A percentile compares a stretch with the other conserved stretches of the same genome.
Conservation (phyloP, 2,888 invertebrate species). For the Thereva nobilitata region DNA sequence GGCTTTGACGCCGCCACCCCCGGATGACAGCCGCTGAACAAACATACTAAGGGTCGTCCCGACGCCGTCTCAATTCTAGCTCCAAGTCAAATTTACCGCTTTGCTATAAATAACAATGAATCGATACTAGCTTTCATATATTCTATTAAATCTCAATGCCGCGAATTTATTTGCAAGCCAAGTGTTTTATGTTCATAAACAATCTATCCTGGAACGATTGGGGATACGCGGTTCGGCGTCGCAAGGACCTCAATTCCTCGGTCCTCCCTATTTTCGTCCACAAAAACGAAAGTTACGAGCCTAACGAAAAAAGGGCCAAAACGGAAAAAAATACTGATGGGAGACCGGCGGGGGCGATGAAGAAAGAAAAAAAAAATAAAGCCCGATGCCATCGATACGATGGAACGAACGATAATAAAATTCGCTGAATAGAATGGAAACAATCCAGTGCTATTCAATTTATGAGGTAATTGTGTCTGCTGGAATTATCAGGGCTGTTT, state of each 20-base stretch:
- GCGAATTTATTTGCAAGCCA: conserved; percentile 27
- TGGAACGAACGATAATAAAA: conserved; percentile 14
- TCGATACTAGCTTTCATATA: conserved; percentile 30
- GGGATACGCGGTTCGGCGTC: not conserved
- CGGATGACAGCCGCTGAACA: conserved; percentile 8
- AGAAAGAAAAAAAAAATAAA: conserved; percentile 17
- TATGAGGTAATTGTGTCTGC: conserved; percentile 15
- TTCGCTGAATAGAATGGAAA: conserved; percentile 1
- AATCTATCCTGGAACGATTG: not conserved
- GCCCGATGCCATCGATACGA: conserved; percentile 25
- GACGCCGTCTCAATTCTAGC: conserved; percentile 8
- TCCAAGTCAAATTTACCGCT: conserved; percentile 25
- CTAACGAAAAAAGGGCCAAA: not conserved
- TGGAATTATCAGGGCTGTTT: conserved; percentile 14
- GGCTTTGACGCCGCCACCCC: conserved; percentile 16
- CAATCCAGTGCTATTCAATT: conserved; percentile 9
- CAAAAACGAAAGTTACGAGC: conserved; percentile 8
- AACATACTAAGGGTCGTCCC: conserved; percentile 11
- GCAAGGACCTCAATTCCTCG: not conserved
- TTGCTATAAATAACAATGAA: conserved; percentile 31
- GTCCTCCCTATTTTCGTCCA: not conserved
- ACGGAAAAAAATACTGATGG: not conserved
- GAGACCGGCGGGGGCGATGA: not conserved
- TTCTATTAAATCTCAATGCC: conserved; percentile 30
- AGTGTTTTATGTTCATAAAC: conserved; percentile 12